phyloP scores from a whole-genome alignment of 2,797 vertebrate genomes.

The Epinephelus awoara region DNA sequence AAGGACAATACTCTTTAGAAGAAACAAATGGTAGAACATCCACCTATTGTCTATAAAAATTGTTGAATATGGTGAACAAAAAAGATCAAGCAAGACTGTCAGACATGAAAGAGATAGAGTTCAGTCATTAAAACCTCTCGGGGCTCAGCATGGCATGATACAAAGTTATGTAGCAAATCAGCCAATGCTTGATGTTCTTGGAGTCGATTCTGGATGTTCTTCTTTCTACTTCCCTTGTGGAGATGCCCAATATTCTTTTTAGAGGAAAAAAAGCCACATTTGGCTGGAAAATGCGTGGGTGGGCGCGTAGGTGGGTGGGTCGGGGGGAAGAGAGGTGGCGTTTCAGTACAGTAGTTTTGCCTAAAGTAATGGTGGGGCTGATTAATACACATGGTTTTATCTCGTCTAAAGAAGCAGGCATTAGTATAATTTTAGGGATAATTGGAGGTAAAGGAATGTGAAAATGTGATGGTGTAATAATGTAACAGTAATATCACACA shows the following conservation, averaged over 20 bases:
- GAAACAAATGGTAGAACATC: conserved; percentile 28
- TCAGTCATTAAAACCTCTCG: conserved; percentile 59
- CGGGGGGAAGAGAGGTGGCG: not conserved
- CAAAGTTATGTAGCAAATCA: conserved; percentile 54
- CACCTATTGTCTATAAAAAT: conserved; percentile 38
- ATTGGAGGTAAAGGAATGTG: conserved; percentile 49
- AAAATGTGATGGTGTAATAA: conserved; percentile 47
- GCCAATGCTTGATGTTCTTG: conserved; percentile 55
- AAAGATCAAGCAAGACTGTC: conserved; percentile 42
- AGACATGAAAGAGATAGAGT: conserved; percentile 55
- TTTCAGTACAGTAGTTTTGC: conserved; percentile 31
- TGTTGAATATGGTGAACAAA: conserved; percentile 31
- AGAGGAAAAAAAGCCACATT: conserved; percentile 20
- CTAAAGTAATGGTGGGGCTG: conserved; percentile 38
- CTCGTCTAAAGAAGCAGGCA: conserved; percentile 29
- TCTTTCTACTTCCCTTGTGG: conserved; percentile 39
- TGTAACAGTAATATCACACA: conserved; percentile 30
- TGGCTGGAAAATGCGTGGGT: conserved; percentile 46
- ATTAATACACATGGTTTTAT: conserved; percentile 52
- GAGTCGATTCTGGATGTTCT: conserved; percentile 32
- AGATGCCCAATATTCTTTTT: conserved; percentile 51
- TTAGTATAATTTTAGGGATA: conserved; percentile 36
- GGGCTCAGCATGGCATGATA: conserved; percentile 41
- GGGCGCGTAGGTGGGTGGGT: conserved; percentile 18
- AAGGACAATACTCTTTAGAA: not conserved